Percentiles rank a stretch among this genome's conserved stretches.
phyloP scores from a whole-genome alignment of 2,113 vertebrate genomes.

The Bubo bubo region DNA sequence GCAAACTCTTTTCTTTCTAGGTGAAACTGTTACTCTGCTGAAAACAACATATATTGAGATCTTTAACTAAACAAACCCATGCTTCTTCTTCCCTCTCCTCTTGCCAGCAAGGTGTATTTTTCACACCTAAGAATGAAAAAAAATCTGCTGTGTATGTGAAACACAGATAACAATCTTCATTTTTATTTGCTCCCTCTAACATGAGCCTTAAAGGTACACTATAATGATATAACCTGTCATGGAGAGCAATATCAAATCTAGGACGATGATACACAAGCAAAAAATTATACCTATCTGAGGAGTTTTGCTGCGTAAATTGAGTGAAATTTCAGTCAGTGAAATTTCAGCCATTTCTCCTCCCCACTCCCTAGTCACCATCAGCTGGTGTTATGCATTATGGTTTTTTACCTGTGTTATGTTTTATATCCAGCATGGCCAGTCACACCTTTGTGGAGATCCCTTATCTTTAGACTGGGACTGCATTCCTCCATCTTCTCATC shows the following conservation, averaged over 20 bases:
- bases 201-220: background rate
- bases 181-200: background rate
- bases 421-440: background rate
- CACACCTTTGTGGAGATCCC: background rate
- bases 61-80: background rate
- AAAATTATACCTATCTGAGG: background rate
- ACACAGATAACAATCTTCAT: background rate
- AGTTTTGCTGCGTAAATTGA: background rate
- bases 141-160: background rate
- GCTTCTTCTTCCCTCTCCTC: background rate
- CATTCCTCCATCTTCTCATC: background rate
- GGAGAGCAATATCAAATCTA: background rate
- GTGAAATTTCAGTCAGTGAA: background rate
- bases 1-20: background rate
- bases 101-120: background rate
- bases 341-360: background rate
- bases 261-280: background rate
- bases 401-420: background rate
- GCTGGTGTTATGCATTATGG: accelerated
- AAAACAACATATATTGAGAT: background rate
- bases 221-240: background rate
- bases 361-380: background rate
- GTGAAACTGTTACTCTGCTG: background rate
- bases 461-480: background rate
- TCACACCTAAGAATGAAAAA: background rate